A percentile compares a stretch with the other conserved stretches of the same genome.
Conservation (phyloP, 2,888 invertebrate species). For the Serrognathus titanus region DNA sequence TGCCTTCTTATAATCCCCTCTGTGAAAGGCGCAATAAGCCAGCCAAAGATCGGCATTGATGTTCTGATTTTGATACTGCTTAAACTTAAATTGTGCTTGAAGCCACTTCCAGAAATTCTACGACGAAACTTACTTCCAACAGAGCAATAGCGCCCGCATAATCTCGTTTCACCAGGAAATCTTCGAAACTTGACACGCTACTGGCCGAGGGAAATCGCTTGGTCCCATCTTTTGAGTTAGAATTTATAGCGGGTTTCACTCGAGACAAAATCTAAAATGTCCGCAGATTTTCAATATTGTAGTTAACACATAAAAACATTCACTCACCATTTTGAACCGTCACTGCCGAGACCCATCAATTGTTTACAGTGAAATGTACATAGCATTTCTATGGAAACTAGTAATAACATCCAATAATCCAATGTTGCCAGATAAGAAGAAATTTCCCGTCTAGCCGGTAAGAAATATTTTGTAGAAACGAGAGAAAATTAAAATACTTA, state of each 20-base stretch:
- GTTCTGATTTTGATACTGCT: constrained; percentile 52
- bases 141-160: constrained; percentile 93
- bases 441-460: no score
- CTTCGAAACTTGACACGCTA: constrained; percentile 79
- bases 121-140: constrained; percentile 66
- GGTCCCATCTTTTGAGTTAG: constrained; percentile 35
- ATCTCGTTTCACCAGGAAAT: constrained; percentile 84
- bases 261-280: constrained; percentile 72
- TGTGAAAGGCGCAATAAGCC: constrained; percentile 93
- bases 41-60: constrained; percentile 76
- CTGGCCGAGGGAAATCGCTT: constrained; percentile 25
- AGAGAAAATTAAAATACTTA: no score
- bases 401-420: no score
- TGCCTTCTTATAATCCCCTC: constrained; percentile 87
- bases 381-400: background rate
- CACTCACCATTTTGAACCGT: background rate
- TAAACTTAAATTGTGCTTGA: constrained; percentile 49
- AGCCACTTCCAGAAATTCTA: background rate
- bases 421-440: no score
- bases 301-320: background rate
- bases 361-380: background rate
- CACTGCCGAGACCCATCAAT: background rate
- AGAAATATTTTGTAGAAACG: no score
- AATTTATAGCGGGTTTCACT: constrained; percentile 68
- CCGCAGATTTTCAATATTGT: background rate